Evolutionary conservation across 35 echinoderm and acorn worm genomes (phyloP).

Genomic region (Diadema setosum): DNA sequence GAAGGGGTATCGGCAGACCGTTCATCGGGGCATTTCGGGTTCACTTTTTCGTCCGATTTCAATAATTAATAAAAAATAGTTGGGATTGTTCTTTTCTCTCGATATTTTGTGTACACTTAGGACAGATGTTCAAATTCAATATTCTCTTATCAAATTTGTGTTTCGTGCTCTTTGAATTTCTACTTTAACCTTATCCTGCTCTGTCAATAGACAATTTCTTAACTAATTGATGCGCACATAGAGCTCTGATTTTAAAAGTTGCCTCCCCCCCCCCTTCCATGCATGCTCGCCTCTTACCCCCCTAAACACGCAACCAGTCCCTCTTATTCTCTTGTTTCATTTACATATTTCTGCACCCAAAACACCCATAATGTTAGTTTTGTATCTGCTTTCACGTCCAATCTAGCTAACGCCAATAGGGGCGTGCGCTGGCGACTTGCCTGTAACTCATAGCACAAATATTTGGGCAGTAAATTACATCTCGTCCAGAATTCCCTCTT

Average conservation of each 20-base stretch:
- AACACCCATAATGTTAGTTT: constrained; percentile 1
- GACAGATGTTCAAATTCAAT: too few species aligned
- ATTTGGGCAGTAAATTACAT: constrained; percentile 27
- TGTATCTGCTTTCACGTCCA: neutral
- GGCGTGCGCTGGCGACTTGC: neutral
- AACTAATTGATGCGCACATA: neutral
- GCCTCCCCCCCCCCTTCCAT: neutral
- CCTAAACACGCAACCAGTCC: neutral
- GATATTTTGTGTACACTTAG: too few species aligned
- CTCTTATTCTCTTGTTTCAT: neutral
- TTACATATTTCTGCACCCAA: neutral
- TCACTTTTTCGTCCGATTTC: too few species aligned
- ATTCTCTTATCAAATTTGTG: too few species aligned
- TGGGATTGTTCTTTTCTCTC: too few species aligned
- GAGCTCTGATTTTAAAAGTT: neutral
- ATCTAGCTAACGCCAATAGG: neutral
- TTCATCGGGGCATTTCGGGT: too few species aligned
- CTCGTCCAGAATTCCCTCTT: neutral
- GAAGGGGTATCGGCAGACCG: too few species aligned
- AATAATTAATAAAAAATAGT: too few species aligned
- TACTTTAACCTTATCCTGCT: neutral
- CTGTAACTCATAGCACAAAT: constrained; percentile 25
- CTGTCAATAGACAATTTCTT: neutral
- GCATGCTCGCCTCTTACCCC: neutral
- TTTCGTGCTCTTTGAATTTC: too few species aligned